A percentile compares a stretch with the other conserved stretches of the same genome.
Conservation (phyloP, 2,888 invertebrate genomes). For the Quadriops clusia region DNA sequence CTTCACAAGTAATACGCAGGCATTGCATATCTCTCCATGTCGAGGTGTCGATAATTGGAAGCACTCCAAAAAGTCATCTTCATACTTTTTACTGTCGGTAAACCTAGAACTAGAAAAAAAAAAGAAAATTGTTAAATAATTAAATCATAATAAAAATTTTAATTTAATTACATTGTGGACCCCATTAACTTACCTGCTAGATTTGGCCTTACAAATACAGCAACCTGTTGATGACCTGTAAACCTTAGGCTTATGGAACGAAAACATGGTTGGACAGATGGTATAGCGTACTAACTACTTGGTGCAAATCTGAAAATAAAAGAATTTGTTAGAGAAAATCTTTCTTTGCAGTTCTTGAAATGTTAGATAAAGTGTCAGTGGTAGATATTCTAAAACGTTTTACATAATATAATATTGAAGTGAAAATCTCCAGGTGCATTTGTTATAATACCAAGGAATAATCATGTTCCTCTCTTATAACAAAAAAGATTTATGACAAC, state of each 20-base stretch:
- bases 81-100: conserved; percentile 74
- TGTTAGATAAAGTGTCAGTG: too few relatives aligned
- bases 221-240: conserved; percentile 72
- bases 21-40: conserved; percentile 77
- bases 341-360: too few relatives aligned
- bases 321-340: too few relatives aligned
- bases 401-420: too few relatives aligned
- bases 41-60: conserved; percentile 62
- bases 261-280: conserved; percentile 51
- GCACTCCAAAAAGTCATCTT: conserved; percentile 67
- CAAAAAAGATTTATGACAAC: too few relatives aligned
- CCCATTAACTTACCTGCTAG: conserved; percentile 50
- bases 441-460: too few relatives aligned
- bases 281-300: conserved; percentile 19
- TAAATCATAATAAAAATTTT: conserved; percentile 1
- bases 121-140: conserved; percentile 3
- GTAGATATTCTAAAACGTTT: too few relatives aligned
- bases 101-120: conserved; percentile 56
- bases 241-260: conserved; percentile 77
- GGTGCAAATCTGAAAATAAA: conserved; percentile 27
- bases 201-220: conserved; percentile 80
- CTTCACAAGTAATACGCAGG: conserved; percentile 73
- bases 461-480: too few relatives aligned
- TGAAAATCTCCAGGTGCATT: background rate
- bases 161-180: conserved; percentile 2